Evolutionary conservation across 2,797 vertebrate species (phyloP).

Genomic region (Gobionotothen gibberifrons): DNA sequence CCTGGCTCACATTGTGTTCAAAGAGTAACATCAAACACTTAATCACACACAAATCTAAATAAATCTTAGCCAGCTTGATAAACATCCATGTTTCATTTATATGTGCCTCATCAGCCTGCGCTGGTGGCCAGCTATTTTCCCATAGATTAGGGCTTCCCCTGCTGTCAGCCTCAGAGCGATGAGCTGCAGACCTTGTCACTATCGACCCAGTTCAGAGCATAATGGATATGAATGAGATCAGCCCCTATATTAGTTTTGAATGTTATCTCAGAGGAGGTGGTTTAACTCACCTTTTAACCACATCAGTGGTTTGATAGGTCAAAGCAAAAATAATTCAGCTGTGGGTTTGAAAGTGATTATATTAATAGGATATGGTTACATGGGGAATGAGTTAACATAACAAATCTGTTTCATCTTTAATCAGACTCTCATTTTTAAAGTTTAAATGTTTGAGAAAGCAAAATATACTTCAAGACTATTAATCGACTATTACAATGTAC

Average conservation of each 20-base stretch:
- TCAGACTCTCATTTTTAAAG: not conserved
- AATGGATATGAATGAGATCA: slow-evolving; percentile 74
- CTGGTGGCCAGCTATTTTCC: slow-evolving; percentile 59
- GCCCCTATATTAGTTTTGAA: slow-evolving; percentile 71
- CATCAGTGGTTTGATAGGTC: slow-evolving; percentile 22
- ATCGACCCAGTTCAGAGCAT: slow-evolving; percentile 69
- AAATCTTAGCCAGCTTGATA: slow-evolving; percentile 64
- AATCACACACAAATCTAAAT: slow-evolving; percentile 69
- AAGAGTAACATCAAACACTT: slow-evolving; percentile 68
- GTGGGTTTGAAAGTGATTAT: slow-evolving; percentile 1
- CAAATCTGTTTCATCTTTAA: not conserved
- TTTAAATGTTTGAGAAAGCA: slow-evolving; percentile 29
- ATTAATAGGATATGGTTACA: not conserved
- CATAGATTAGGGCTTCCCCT: slow-evolving; percentile 65
- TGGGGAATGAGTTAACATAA: not conserved
- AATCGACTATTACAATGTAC: not conserved
- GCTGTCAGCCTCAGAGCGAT: slow-evolving; percentile 71
- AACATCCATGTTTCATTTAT: slow-evolving; percentile 70
- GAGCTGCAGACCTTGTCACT: slow-evolving; percentile 70
- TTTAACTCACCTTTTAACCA: slow-evolving; percentile 58
- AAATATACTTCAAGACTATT: slow-evolving; percentile 19
- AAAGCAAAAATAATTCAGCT: slow-evolving; percentile 1
- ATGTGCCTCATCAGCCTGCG: slow-evolving; percentile 32
- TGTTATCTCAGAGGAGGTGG: slow-evolving; percentile 51
- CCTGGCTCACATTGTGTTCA: slow-evolving; percentile 60